Evolutionary conservation across 2,797 vertebrate genomes (phyloP).

Genomic region (Alfaro cultratus): DNA sequence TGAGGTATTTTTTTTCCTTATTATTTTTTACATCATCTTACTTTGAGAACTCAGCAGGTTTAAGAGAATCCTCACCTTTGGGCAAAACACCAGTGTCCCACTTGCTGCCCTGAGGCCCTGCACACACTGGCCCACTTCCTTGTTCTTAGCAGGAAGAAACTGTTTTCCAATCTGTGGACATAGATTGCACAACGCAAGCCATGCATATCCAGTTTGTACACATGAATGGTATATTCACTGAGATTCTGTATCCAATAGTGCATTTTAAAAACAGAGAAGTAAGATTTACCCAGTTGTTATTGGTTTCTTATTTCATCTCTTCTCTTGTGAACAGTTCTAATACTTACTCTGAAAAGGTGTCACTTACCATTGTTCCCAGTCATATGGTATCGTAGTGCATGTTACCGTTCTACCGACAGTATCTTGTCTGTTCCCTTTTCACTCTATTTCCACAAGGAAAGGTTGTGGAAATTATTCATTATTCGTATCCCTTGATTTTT

Average conservation of each 20-base stretch:
- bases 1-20: neutral
- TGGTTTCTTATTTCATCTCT: neutral
- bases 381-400: neutral
- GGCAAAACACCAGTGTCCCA: neutral
- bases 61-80: neutral
- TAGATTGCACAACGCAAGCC: constrained; percentile 1
- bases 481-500: neutral
- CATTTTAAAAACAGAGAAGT: neutral
- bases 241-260: neutral
- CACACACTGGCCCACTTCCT: neutral
- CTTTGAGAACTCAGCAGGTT: neutral
- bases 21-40: neutral
- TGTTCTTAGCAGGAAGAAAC: neutral
- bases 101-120: neutral
- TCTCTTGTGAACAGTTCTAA: neutral
- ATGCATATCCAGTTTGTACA: neutral
- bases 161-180: neutral
- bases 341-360: neutral
- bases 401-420: neutral
- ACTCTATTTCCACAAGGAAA: neutral
- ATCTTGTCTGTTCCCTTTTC: neutral
- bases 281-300: neutral
- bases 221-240: neutral
- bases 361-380: neutral
- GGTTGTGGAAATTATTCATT: neutral